These are phyloP conservation scores for Calcarius lapponicus DNA, from an alignment of 2,797 vertebrate genomes.

Conservation along the genomic window DNA sequence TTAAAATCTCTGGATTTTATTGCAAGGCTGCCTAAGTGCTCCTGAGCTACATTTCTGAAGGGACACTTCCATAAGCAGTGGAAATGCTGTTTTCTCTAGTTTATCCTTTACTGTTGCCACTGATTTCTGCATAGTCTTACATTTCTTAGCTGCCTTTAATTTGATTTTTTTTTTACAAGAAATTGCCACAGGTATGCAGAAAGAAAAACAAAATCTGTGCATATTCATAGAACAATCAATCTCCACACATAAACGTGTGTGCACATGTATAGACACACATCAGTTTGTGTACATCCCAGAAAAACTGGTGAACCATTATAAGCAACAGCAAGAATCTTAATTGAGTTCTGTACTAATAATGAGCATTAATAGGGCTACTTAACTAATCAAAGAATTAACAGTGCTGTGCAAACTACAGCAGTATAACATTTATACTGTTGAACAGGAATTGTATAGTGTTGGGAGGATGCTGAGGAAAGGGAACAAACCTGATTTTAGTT, in stretches of 20 bases:
- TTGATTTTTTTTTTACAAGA: neutral
- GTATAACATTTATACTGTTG: neutral
- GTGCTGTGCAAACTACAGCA: neutral
- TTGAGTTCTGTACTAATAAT: neutral
- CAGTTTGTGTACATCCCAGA: neutral
- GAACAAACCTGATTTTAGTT: neutral
- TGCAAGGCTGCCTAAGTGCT: neutral
- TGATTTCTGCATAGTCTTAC: neutral
- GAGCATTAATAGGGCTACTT: neutral
- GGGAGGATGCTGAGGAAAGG: neutral
- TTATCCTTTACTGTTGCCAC: neutral
- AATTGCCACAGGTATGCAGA: neutral
- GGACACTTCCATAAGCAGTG: neutral
- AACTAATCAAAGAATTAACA: neutral
- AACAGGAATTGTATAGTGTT: neutral
- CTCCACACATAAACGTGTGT: too few species aligned
- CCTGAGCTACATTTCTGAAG: neutral
- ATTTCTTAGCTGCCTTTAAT: neutral
- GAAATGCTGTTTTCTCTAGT: neutral
- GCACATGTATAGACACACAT: fast-evolving
- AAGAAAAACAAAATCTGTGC: neutral
- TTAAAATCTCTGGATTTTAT: neutral
- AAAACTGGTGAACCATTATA: neutral
- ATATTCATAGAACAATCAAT: neutral
- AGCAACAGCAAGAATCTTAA: neutral